These are phyloP conservation scores for Ophraella communa DNA, from an alignment of 2,888 invertebrate species.

Conservation along the genomic window DNA sequence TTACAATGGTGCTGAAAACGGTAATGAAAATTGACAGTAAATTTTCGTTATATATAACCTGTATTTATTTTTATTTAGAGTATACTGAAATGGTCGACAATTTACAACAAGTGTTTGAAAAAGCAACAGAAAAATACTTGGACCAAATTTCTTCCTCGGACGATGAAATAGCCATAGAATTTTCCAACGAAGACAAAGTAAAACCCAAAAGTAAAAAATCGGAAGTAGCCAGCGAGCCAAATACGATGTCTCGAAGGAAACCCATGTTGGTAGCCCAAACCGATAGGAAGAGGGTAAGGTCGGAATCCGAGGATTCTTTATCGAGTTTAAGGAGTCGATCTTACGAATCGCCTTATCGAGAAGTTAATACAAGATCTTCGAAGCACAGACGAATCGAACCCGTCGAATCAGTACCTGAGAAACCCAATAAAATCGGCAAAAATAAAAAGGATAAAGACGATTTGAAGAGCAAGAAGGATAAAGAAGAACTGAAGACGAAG, in stretches of 20 bases:
- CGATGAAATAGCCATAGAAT: conserved; percentile 76
- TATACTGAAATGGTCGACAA: conserved; percentile 89
- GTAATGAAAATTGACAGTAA: conserved; percentile 59
- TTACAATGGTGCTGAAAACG: conserved; percentile 93
- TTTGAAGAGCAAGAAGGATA: conserved; percentile 18
- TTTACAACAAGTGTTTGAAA: conserved; percentile 80
- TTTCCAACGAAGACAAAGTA: conserved; percentile 61
- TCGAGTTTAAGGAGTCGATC: conserved; percentile 36
- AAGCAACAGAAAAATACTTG: conserved; percentile 82
- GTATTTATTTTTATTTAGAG: conserved; percentile 63
- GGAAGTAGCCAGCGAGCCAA: too few species aligned
- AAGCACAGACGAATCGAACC: conserved; percentile 30
- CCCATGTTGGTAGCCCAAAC: conserved; percentile 52
- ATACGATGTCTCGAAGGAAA: conserved; percentile 49
- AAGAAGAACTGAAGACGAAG: conserved; percentile 20
- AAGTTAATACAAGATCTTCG: conserved; percentile 22
- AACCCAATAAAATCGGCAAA: conserved; percentile 29
- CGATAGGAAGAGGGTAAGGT: conserved; percentile 52
- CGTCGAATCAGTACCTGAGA: conserved; percentile 24
- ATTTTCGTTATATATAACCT: background rate
- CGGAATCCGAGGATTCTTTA: conserved; percentile 48
- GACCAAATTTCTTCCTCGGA: conserved; percentile 83
- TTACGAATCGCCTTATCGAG: conserved; percentile 32
- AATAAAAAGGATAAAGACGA: conserved; percentile 5
- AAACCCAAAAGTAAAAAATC: conserved; percentile 36